Conservation (phyloP, 1,140 invertebrate species). For the Lepidurus couesii region DNA sequence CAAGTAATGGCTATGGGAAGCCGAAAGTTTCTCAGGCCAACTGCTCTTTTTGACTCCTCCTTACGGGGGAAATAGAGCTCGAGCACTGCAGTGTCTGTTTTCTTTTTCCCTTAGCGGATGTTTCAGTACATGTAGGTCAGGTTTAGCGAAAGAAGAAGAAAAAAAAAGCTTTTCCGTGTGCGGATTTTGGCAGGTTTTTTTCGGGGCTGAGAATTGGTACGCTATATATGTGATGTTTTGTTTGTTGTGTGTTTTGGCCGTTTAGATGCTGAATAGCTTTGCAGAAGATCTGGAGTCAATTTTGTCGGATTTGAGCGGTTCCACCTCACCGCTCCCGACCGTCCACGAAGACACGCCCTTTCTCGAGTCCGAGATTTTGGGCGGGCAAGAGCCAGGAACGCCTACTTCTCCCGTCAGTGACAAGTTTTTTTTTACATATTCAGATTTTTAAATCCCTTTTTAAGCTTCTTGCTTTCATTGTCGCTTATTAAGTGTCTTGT, state of each 20-base stretch:
- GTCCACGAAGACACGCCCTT: background rate
- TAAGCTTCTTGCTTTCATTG: slow-evolving; percentile 24
- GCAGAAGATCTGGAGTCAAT: slow-evolving; percentile 65
- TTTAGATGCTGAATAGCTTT: slow-evolving; percentile 63
- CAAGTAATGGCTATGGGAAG: background rate
- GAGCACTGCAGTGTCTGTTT: no score
- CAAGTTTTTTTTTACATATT: background rate
- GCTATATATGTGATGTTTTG: slow-evolving; percentile 5
- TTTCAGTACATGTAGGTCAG: no score
- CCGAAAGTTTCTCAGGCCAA: background rate
- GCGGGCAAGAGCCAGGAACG: background rate
- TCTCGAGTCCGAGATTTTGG: background rate
- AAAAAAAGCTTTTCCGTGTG: no score
- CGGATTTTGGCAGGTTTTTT: no score
- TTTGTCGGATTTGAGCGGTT: slow-evolving; percentile 58
- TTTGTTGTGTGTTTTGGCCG: slow-evolving; percentile 40
- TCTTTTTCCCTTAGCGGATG: no score
- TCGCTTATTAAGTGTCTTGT: background rate
- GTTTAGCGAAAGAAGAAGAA: no score
- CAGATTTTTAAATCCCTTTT: background rate
- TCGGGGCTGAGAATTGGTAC: background rate
- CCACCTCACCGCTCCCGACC: background rate
- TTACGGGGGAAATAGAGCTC: no score
- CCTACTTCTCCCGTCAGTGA: background rate
- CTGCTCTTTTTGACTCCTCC: background rate